Conservation (phyloP, 2,113 vertebrate species). For the Tichodroma muraria region DNA sequence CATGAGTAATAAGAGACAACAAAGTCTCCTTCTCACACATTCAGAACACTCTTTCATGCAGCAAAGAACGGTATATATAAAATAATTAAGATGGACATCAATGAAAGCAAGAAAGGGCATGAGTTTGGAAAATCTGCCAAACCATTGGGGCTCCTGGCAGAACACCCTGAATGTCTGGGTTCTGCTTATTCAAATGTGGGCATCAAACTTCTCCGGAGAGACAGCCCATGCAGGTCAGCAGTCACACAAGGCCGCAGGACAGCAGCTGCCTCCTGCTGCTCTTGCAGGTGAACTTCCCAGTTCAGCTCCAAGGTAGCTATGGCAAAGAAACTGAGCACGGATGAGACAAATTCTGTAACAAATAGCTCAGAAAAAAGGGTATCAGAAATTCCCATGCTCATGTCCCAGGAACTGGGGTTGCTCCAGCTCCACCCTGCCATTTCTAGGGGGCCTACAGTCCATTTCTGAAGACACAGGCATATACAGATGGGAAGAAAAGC, state of each 20-base stretch:
- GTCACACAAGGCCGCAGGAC: not conserved
- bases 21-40: conserved; percentile 10
- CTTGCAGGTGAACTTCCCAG: not conserved
- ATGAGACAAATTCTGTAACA: not conserved
- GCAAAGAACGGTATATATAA: not conserved
- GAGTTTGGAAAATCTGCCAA: conserved; percentile 24
- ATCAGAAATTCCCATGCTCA: not conserved
- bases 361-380: not conserved
- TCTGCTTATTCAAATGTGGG: not conserved
- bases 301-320: not conserved
- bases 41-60: not conserved
- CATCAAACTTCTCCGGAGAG: not conserved
- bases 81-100: conserved; percentile 37
- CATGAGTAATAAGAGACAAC: conserved; percentile 35
- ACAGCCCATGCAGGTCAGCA: not conserved
- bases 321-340: not conserved
- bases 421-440: not conserved
- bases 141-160: not conserved
- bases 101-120: conserved; percentile 40
- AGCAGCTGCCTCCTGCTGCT: not conserved
- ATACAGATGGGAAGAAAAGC: not conserved
- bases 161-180: not conserved
- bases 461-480: not conserved
- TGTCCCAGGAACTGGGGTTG: not conserved
- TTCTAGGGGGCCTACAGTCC: not conserved